Base-by-base conservation (phyloP, 2,888 invertebrate species). In the Lordiphosa andalusiaca region DNA sequence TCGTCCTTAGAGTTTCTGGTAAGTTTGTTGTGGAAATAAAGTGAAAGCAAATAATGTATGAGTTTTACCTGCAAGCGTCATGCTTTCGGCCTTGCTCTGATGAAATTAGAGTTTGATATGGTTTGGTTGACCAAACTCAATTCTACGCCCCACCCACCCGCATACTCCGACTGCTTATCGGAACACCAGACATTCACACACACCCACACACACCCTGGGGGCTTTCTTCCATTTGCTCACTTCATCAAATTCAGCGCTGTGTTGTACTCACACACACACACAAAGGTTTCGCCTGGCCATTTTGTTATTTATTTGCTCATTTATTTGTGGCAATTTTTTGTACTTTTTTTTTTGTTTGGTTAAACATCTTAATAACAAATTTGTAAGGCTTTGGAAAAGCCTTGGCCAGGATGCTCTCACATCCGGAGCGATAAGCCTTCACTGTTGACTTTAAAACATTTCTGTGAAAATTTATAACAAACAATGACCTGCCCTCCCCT, bases 221-320 rank as follows among this genome's bases (percentile, higher is more conserved):
- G 44, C 30, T 13, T 13, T 33, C 44, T 5, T 25, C 25, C 25
- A 25, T 25, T 41, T 13, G 23, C 23, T 41, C 25, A 7, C 23
- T 41, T 21, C 23, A 6, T 44, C 30, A 30, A 44, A 30, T 10
- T 30, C 30, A 6, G 6, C 12, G 23, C n/a, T n/a, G n/a, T n/a
- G n/a, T n/a, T n/a, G n/a, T n/a, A n/a, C n/a, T n/a, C n/a, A n/a
- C 25, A 42, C 7, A 38, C 16, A 42, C 42, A 42, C 42, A 42
- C 30, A 25, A 12, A 42, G 38, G 50, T 41, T 49, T 41, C 16
- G 41, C 36, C 16, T 35, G n/a, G 59, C 53, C 44, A 55, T 58
- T 59, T 66, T 55, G 59, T 73, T 76, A 73, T 71, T 71, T 73
- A 77, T 73, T 73, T 73, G 70, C 67, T 73, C 67, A 70, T 77